Evolutionary conservation across 1,140 invertebrate genomes (phyloP).

Genomic region (Dendroctonus valens): DNA sequence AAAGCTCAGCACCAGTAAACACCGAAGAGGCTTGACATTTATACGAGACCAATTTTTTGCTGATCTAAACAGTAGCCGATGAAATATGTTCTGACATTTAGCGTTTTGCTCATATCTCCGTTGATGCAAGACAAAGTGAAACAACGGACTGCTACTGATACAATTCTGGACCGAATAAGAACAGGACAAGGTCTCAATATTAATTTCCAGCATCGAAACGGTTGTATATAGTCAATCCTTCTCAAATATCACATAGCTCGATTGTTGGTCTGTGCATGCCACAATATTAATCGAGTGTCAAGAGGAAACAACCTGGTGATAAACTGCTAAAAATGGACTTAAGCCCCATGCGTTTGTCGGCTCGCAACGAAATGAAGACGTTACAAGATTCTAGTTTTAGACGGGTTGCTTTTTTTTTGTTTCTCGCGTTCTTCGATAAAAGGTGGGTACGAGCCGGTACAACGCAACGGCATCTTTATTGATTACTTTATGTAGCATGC

Average conservation of each 20-base stretch:
- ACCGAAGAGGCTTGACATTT: too few species aligned
- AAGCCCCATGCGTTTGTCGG: conserved; percentile 44
- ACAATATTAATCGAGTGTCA: conserved; percentile 51
- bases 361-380: conserved; percentile 43
- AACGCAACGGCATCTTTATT: conserved; percentile 26
- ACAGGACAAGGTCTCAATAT: neutral
- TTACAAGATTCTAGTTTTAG: conserved; percentile 42
- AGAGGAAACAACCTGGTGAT: conserved; percentile 50
- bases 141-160: too few species aligned
- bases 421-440: conserved; percentile 26
- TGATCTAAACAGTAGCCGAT: too few species aligned
- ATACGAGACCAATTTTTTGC: too few species aligned
- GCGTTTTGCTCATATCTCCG: too few species aligned
- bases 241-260: conserved; percentile 33
- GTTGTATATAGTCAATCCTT: conserved; percentile 19
- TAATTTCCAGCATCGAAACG: conserved; percentile 8
- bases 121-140: too few species aligned
- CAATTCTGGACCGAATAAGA: too few species aligned
- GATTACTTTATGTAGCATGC: conserved; percentile 10
- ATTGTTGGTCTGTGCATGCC: conserved; percentile 46
- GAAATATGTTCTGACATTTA: too few species aligned
- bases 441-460: conserved; percentile 35
- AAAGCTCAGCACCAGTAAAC: too few species aligned
- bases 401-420: conserved; percentile 29
- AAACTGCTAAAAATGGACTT: conserved; percentile 49